phyloP scores from a whole-genome alignment of 2,888 invertebrate genomes.

The Leptopterna dolabrata region DNA sequence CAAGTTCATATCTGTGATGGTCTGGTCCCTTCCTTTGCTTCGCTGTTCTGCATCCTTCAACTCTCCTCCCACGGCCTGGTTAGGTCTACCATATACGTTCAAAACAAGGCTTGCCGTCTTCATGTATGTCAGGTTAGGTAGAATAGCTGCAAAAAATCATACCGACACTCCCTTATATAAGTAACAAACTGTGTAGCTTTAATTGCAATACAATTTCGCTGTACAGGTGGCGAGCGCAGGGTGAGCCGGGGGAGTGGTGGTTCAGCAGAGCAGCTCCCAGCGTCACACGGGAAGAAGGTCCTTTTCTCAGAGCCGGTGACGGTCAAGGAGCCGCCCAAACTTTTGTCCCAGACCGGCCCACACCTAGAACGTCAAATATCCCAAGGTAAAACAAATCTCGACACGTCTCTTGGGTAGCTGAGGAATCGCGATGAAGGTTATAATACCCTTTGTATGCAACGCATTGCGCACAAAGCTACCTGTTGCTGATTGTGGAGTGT shows the following conservation, averaged over 20 bases:
- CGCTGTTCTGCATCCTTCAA: too few relatives aligned
- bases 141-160: too few relatives aligned
- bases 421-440: not conserved
- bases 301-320: constrained; percentile 46
- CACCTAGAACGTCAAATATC: constrained; percentile 8
- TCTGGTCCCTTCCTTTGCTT: too few relatives aligned
- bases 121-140: too few relatives aligned
- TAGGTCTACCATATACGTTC: too few relatives aligned
- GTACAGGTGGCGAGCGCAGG: constrained; percentile 35
- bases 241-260: constrained; percentile 46
- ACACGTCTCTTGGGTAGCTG: not conserved
- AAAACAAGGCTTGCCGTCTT: too few relatives aligned
- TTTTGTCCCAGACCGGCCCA: not conserved
- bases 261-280: not conserved
- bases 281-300: not conserved
- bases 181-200: too few relatives aligned
- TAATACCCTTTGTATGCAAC: not conserved
- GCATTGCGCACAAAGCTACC: not conserved
- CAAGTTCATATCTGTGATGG: too few relatives aligned
- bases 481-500: not conserved
- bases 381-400: constrained; percentile 1
- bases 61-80: too few relatives aligned
- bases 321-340: constrained; percentile 20
- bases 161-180: too few relatives aligned
- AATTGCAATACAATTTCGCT: too few relatives aligned